phyloP scores from a whole-genome alignment of 92 coral and sea anemone genomes.

The Bergia puertoricense region DNA sequence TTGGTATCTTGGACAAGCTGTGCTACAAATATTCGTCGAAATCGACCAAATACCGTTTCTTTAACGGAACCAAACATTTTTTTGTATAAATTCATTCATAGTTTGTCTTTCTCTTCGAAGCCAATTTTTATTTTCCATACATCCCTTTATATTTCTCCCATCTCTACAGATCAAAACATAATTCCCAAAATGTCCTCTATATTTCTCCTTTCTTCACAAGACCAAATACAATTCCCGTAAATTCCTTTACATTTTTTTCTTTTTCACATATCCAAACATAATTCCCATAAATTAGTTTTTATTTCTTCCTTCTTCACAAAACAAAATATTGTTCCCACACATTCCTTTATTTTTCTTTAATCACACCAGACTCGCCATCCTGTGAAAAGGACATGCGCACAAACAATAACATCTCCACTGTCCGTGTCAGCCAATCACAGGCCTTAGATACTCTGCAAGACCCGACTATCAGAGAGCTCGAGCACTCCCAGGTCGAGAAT shows the following conservation, averaged over 20 bases:
- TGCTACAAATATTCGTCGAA: too few relatives aligned
- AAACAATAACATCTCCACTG: conserved; percentile 8
- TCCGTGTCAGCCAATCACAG: conserved; percentile 73
- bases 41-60: too few relatives aligned
- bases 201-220: background rate
- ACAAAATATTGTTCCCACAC: background rate
- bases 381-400: conserved; percentile 6
- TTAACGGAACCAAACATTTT: too few relatives aligned
- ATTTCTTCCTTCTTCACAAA: background rate
- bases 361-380: conserved; percentile 19
- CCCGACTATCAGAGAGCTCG: conserved; percentile 37
- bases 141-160: background rate
- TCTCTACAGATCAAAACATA: background rate
- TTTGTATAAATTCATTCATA: too few relatives aligned
- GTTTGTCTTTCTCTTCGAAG: too few relatives aligned
- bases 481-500: conserved; percentile 17
- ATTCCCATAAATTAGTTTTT: background rate
- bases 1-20: too few relatives aligned
- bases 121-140: too few relatives aligned
- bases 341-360: background rate
- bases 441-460: conserved; percentile 67
- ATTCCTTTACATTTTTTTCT: background rate
- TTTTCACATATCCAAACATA: background rate
- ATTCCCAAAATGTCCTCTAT: background rate
- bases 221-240: too few relatives aligned